These are phyloP conservation scores for Epinotia bilunana DNA, from an alignment of 2,888 invertebrate species.

Conservation along the genomic window DNA sequence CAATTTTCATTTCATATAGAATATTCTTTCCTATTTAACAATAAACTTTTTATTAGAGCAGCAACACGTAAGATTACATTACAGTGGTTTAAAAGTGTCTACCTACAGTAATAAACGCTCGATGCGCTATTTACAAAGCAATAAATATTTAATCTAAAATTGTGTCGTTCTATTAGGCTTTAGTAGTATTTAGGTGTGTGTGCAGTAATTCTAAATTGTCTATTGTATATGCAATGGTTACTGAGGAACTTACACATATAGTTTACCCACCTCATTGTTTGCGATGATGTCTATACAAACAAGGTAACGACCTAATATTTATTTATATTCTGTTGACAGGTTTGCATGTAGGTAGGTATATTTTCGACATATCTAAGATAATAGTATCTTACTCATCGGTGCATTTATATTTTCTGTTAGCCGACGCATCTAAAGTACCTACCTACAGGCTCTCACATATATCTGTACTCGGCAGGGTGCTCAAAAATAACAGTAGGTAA, in stretches of 20 bases:
- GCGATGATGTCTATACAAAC: not conserved
- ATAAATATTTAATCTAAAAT: no score
- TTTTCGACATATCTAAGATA: not conserved
- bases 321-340: no score
- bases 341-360: not conserved
- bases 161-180: not conserved
- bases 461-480: no score
- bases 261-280: not conserved
- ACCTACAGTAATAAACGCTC: no score
- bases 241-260: not conserved
- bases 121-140: no score
- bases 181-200: not conserved
- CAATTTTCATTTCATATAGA: no score
- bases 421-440: no score
- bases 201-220: slow-evolving; percentile 1
- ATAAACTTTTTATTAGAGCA: not conserved
- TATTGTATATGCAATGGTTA: slow-evolving; percentile 11
- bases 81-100: no score
- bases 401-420: not conserved
- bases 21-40: not conserved
- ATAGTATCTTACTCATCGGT: not conserved
- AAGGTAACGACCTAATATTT: no score
- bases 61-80: no score
- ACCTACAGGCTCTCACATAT: no score
- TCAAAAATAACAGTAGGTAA: no score